phyloP scores from a whole-genome alignment of 2,888 invertebrate genomes.

The Danaus chrysippus region DNA sequence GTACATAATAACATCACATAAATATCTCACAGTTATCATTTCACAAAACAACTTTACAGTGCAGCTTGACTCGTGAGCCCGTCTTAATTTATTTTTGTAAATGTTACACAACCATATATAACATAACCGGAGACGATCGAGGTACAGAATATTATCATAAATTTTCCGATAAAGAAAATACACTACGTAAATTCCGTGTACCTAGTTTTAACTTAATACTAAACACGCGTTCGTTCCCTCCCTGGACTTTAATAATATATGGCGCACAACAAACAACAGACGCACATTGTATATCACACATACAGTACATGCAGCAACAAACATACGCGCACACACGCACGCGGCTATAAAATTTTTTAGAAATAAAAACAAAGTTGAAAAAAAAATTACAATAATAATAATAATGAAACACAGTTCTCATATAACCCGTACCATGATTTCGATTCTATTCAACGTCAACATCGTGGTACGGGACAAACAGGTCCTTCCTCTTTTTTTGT shows the following conservation, averaged over 20 bases:
- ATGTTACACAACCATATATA: conserved; percentile 27
- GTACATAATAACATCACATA: conserved; percentile 1
- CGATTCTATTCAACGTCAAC: conserved; percentile 40
- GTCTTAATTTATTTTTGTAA: conserved; percentile 15
- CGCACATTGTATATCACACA: conserved; percentile 63
- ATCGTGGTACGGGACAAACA: conserved; percentile 52
- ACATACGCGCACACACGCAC: conserved; percentile 51
- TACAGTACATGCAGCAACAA: conserved; percentile 55
- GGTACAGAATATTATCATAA: conserved; percentile 21
- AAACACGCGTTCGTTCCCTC: conserved; percentile 25
- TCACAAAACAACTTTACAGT: not conserved
- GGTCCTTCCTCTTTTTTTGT: conserved; percentile 63
- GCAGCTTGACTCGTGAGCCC: conserved; percentile 22
- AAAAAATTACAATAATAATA: conserved; percentile 48
- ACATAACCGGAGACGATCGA: conserved; percentile 26
- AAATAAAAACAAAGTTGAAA: conserved; percentile 47
- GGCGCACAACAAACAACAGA: conserved; percentile 74
- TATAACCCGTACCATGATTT: conserved; percentile 47
- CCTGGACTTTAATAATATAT: conserved; percentile 48
- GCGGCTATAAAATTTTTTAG: conserved; percentile 68
- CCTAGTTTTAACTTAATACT: conserved; percentile 19
- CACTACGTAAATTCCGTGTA: conserved; percentile 11
- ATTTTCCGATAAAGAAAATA: conserved; percentile 16
- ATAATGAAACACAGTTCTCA: conserved; percentile 18
- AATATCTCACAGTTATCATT: not conserved